A percentile compares a stretch with the other conserved stretches of the same genome.
Evolutionary conservation across 2,113 vertebrate species (phyloP).

Genomic region (Bubalus kerabau): DNA sequence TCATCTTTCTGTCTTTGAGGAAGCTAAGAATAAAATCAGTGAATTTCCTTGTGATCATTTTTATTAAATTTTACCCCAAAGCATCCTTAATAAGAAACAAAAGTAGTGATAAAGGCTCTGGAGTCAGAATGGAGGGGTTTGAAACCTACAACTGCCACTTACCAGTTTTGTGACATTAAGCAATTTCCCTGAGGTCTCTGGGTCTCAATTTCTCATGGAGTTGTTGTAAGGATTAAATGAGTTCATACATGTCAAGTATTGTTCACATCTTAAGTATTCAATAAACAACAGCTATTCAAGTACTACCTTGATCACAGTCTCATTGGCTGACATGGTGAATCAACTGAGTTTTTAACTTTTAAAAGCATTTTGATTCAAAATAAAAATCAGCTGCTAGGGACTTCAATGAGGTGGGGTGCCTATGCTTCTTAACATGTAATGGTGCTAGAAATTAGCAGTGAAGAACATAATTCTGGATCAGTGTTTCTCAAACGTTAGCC

Average conservation of each 20-base stretch:
- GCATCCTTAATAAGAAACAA: neutral
- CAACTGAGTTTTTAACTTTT: neutral
- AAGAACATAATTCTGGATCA: neutral
- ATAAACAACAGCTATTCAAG: neutral
- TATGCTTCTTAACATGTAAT: neutral
- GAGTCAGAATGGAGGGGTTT: rapidly evolving
- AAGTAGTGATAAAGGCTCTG: neutral
- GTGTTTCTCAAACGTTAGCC: neutral
- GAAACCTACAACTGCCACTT: neutral
- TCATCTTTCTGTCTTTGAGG: neutral
- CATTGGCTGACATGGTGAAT: neutral
- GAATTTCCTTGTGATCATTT: neutral
- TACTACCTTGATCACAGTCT: neutral
- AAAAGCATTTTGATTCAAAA: neutral
- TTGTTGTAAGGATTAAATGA: neutral
- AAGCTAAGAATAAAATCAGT: constrained; percentile 20
- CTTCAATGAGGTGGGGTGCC: neutral
- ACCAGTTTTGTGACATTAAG: neutral
- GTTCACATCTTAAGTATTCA: neutral
- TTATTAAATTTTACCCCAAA: neutral
- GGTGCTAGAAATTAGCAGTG: neutral
- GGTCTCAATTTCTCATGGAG: neutral
- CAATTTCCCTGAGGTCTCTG: neutral
- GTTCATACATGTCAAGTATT: neutral
- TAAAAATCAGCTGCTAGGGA: neutral